phyloP scores from a whole-genome alignment of 92 coral and sea anemone species.

The Paramuricea clavata region DNA sequence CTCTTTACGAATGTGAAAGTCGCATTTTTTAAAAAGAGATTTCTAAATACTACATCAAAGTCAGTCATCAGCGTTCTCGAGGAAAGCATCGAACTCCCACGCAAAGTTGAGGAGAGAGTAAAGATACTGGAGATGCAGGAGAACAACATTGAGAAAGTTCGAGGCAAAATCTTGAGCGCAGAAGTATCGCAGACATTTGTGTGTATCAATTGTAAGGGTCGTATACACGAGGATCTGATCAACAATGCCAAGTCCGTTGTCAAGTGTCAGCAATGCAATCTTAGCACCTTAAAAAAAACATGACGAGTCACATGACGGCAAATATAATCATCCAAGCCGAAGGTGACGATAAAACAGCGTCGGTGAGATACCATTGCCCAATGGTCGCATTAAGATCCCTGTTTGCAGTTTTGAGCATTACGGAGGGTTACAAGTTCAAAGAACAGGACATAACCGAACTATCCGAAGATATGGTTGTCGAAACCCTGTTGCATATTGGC shows the following conservation, averaged over 20 bases:
- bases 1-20: neutral
- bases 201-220: no score
- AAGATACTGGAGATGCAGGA: neutral
- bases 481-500: neutral
- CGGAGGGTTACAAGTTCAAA: neutral
- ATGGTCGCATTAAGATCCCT: neutral
- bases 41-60: neutral
- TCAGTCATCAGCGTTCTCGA: neutral
- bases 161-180: neutral
- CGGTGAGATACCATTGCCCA: neutral
- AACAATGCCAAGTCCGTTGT: no score
- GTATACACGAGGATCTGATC: no score
- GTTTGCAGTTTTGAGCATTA: neutral
- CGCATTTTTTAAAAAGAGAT: neutral
- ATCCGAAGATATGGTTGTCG: neutral
- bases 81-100: neutral
- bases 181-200: neutral
- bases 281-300: no score
- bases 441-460: neutral
- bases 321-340: no score
- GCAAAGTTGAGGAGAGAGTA: neutral
- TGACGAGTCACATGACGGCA: no score
- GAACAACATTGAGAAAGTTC: neutral
- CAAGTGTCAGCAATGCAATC: no score
- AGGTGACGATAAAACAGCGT: neutral